A percentile compares a stretch with the other conserved stretches of the same genome.
Evolutionary conservation across 2,888 invertebrate genomes (phyloP).

Genomic region (Heliconius sara): DNA sequence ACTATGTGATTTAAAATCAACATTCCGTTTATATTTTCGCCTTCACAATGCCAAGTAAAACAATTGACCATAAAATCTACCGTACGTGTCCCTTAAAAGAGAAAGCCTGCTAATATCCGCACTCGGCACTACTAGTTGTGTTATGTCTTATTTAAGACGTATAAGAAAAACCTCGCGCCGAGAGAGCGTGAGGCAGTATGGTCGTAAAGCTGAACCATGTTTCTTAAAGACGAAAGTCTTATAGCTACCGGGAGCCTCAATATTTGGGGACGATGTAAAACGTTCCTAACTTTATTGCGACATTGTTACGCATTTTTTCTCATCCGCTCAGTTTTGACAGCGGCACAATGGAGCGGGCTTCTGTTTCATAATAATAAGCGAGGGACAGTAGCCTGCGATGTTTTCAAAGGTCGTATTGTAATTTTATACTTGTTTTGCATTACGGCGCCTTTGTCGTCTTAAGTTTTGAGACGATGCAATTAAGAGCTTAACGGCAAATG

Average conservation of each 20-base stretch:
- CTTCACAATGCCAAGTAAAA: constrained; percentile 73
- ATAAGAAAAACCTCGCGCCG: constrained; percentile 74
- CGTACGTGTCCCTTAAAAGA: constrained; percentile 78
- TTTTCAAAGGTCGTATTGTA: constrained; percentile 50
- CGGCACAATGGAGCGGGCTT: constrained; percentile 72
- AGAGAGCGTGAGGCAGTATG: constrained; percentile 77
- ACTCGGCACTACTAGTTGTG: constrained; percentile 66
- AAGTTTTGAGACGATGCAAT: constrained; percentile 46
- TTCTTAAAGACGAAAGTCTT: constrained; percentile 74
- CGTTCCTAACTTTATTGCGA: constrained; percentile 73
- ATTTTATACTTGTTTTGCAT: constrained; percentile 52
- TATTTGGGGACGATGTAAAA: constrained; percentile 75
- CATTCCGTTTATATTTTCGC: constrained; percentile 60
- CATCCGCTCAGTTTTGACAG: constrained; percentile 73
- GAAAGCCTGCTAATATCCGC: constrained; percentile 77
- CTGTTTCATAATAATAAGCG: constrained; percentile 70
- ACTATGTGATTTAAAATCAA: constrained; percentile 48
- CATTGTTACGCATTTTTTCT: constrained; percentile 75
- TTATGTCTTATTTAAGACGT: constrained; percentile 82
- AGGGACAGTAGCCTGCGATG: constrained; percentile 48
- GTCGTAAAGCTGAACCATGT: constrained; percentile 68
- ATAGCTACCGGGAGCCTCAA: constrained; percentile 73
- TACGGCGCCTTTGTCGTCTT: constrained; percentile 49
- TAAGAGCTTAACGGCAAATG: constrained; percentile 56
- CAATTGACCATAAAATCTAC: constrained; percentile 81